phyloP scores from a whole-genome alignment of 92 coral and sea anemone genomes.

The Umimayanthus chanpuru region DNA sequence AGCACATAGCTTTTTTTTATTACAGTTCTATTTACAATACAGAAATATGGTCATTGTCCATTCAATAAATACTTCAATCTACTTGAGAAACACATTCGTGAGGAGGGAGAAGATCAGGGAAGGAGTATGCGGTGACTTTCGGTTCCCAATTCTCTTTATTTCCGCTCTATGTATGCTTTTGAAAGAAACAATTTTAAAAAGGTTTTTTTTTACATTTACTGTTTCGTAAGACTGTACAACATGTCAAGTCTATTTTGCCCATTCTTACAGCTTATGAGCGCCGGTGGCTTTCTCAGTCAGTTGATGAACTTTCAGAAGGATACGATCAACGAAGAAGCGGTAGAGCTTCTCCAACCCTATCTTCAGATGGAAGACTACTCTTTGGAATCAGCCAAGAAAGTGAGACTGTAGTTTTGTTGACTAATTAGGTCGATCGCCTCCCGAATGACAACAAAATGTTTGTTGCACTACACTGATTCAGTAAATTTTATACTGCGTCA shows the following conservation, averaged over 20 bases:
- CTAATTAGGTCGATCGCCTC: background rate
- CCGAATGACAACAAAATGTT: background rate
- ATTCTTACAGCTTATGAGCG: slow-evolving; percentile 76
- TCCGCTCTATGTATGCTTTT: too few relatives aligned
- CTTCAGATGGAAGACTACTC: slow-evolving; percentile 75
- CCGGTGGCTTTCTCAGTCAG: slow-evolving; percentile 75
- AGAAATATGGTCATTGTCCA: too few relatives aligned
- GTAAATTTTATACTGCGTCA: background rate
- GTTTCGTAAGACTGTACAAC: background rate
- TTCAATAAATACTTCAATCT: too few relatives aligned
- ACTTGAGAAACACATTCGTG: too few relatives aligned
- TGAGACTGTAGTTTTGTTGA: slow-evolving; percentile 14
- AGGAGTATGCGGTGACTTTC: too few relatives aligned
- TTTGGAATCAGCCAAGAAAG: slow-evolving; percentile 87
- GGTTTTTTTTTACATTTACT: too few relatives aligned
- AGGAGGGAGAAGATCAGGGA: too few relatives aligned
- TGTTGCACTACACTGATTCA: background rate
- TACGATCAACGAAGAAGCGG: slow-evolving; percentile 86
- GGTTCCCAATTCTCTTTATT: too few relatives aligned
- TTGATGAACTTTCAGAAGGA: slow-evolving; percentile 88
- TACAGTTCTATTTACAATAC: too few relatives aligned
- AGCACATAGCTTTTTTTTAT: too few relatives aligned
- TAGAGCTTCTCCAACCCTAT: slow-evolving; percentile 76
- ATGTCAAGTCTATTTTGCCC: background rate
- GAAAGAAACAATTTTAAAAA: too few relatives aligned